Conservation (phyloP, 2,888 invertebrate genomes). For the Scaptomyza reducta region DNA sequence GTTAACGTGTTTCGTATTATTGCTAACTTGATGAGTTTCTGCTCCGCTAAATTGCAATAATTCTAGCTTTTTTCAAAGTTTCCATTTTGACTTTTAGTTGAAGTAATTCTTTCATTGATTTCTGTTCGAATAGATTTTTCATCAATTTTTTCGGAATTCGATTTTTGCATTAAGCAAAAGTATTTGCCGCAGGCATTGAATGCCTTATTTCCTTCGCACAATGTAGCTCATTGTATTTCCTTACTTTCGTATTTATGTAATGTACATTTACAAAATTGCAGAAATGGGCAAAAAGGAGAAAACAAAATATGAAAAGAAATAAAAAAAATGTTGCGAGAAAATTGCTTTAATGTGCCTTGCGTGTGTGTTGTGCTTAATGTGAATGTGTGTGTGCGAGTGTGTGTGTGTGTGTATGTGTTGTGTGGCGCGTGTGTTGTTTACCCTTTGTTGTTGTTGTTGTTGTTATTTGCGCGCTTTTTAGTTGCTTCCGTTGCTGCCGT, state of each 20-base stretch:
- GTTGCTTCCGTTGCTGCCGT: constrained; percentile 62
- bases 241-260: constrained; percentile 46
- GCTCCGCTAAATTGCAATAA: neutral
- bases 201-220: constrained; percentile 15
- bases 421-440: constrained; percentile 56
- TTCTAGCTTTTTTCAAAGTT: neutral
- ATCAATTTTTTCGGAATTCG: neutral
- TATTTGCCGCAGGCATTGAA: constrained; percentile 12
- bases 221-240: constrained; percentile 11
- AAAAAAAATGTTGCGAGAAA: constrained; percentile 48
- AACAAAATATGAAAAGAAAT: constrained; percentile 24
- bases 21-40: no score
- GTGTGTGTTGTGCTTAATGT: constrained; percentile 46
- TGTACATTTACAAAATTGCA: constrained; percentile 35
- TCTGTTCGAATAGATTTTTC: neutral
- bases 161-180: constrained; percentile 11
- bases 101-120: no score
- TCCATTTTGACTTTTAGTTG: neutral
- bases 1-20: no score
- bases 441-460: constrained; percentile 37
- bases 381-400: constrained; percentile 51
- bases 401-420: constrained; percentile 39
- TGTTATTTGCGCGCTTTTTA: constrained; percentile 57
- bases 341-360: constrained; percentile 74
- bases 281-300: constrained; percentile 38